Conservation (phyloP, 1,140 invertebrate genomes). For the Gonioctena quinquepunctata region DNA sequence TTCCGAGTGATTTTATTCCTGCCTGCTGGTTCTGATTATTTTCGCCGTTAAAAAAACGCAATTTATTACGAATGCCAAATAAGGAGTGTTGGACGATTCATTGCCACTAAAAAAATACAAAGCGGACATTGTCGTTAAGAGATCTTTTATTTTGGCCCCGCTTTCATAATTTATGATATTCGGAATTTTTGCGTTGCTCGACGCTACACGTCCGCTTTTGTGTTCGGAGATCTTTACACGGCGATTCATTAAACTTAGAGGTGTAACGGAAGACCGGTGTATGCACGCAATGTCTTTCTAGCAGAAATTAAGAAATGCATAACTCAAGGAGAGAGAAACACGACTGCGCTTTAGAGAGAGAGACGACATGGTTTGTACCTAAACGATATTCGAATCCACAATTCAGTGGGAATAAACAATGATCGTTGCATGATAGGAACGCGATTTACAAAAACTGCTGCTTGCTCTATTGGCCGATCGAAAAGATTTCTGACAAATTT, state of each 20-base stretch:
- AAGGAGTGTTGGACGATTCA: conserved; percentile 27
- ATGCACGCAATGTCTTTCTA: conserved; percentile 16
- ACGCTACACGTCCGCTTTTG: conserved; percentile 11
- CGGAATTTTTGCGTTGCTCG: conserved; percentile 3
- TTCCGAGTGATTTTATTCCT: conserved; percentile 25
- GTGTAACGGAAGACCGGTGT: background rate
- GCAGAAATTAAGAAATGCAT: background rate
- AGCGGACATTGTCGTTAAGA: conserved; percentile 18
- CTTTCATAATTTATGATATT: conserved; percentile 67
- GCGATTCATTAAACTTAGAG: conserved; percentile 12
- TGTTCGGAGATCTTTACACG: background rate
- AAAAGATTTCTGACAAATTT: too few relatives aligned
- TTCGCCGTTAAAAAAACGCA: conserved; percentile 26
- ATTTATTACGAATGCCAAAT: conserved; percentile 29
- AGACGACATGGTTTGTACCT: background rate
- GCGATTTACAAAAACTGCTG: too few relatives aligned
- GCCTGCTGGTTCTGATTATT: conserved; percentile 30
- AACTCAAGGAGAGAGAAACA: background rate
- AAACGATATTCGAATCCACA: too few relatives aligned
- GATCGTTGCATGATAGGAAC: too few relatives aligned
- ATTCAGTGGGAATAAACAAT: too few relatives aligned
- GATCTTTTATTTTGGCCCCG: conserved; percentile 22
- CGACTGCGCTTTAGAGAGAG: background rate
- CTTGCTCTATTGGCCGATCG: too few relatives aligned
- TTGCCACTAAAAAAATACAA: conserved; percentile 28